These are phyloP conservation scores for Pyrgus malvae DNA, from an alignment of 2,888 invertebrate genomes.

Conservation along the genomic window DNA sequence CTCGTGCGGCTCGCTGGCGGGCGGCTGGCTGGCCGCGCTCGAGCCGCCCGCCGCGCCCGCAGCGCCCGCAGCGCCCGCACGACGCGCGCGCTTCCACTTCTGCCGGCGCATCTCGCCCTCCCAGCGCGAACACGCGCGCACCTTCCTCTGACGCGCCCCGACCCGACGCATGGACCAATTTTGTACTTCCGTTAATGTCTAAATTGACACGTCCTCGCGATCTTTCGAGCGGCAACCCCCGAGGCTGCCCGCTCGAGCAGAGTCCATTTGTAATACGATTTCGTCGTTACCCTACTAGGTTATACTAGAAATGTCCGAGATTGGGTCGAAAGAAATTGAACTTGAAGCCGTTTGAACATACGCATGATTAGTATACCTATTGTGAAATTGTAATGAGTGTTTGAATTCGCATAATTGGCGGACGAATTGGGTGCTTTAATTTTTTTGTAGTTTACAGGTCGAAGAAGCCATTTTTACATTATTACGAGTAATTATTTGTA, in stretches of 20 bases:
- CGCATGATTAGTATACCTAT: constrained; percentile 32
- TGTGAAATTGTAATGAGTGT: constrained; percentile 31
- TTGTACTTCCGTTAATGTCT: constrained; percentile 70
- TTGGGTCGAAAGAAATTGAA: constrained; percentile 44
- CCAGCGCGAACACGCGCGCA: constrained; percentile 63
- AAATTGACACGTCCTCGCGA: constrained; percentile 67
- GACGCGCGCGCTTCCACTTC: constrained; percentile 68
- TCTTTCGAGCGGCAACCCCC: constrained; percentile 50
- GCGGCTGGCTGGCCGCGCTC: constrained; percentile 42
- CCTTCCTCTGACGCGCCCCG: constrained; percentile 65
- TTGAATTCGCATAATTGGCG: constrained; percentile 59
- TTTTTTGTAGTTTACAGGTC: constrained; percentile 66
- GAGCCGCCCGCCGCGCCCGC: constrained; percentile 38
- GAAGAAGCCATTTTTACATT: constrained; percentile 53
- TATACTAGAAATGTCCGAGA: constrained; percentile 50
- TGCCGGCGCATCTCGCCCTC: constrained; percentile 66
- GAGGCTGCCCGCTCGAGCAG: constrained; percentile 55
- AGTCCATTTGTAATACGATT: constrained; percentile 65
- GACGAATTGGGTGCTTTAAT: constrained; percentile 72
- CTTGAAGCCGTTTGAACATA: constrained; percentile 33
- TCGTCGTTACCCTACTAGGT: constrained; percentile 55
- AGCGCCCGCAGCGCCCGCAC: constrained; percentile 34
- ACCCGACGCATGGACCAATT: constrained; percentile 72
- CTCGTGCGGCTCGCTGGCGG: constrained; percentile 68
- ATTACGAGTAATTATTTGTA: constrained; percentile 48